Percentiles rank a stretch among this genome's conserved stretches.
Conservation (phyloP, 2,888 invertebrate genomes). For the Limnephilus marmoratus region DNA sequence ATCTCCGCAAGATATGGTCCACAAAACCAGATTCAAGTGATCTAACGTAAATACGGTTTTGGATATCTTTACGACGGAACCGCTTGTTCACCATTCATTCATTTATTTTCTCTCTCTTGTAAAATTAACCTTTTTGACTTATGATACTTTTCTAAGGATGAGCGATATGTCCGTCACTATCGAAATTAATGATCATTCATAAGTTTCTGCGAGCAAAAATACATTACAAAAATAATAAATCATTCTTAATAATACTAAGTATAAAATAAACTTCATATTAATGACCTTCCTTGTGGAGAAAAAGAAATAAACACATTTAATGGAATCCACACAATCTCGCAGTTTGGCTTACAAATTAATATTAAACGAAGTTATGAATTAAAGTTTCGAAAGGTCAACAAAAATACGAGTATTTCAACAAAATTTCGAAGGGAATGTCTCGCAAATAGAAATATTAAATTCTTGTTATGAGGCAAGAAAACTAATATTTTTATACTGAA, state of each 20-base stretch:
- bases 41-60: no score
- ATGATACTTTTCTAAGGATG: no score
- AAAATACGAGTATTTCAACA: neutral
- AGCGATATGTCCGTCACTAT: no score
- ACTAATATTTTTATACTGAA: neutral
- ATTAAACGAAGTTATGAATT: neutral
- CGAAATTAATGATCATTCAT: neutral
- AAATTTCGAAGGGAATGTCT: neutral
- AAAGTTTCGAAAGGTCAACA: neutral
- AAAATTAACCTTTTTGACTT: no score
- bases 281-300: neutral
- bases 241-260: neutral
- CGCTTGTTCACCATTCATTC: no score
- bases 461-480: neutral
- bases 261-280: neutral
- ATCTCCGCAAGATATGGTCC: no score
- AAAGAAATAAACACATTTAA: neutral
- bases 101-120: no score
- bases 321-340: neutral
- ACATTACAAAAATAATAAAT: neutral
- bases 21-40: no score
- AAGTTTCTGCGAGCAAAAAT: neutral
- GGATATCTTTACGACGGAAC: no score
- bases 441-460: neutral
- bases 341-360: neutral